phyloP scores from a whole-genome alignment of 2,888 invertebrate genomes.

The Synergus gifuensis region DNA sequence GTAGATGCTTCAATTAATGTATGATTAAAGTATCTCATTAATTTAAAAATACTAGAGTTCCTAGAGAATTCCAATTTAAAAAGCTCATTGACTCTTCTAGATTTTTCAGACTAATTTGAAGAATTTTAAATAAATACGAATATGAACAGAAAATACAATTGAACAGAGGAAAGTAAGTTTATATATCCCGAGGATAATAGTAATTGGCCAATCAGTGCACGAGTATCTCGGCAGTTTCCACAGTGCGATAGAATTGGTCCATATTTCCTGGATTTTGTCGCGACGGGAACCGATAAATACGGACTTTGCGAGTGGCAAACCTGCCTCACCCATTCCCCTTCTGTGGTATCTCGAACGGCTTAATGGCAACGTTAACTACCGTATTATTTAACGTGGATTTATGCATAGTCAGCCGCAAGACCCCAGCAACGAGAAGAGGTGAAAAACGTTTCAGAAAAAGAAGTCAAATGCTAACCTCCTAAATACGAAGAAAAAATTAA shows the following conservation, averaged over 20 bases:
- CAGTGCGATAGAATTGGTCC: slow-evolving; percentile 53
- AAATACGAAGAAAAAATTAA: not conserved
- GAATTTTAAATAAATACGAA: too few relatives aligned
- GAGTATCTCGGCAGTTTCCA: slow-evolving; percentile 13
- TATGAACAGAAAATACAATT: too few relatives aligned
- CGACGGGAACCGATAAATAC: slow-evolving; percentile 66
- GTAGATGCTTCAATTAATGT: too few relatives aligned
- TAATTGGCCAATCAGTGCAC: slow-evolving; percentile 27
- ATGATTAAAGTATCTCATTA: too few relatives aligned
- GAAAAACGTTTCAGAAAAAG: slow-evolving; percentile 41
- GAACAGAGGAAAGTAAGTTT: not conserved
- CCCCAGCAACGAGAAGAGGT: slow-evolving; percentile 12
- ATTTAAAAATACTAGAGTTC: too few relatives aligned
- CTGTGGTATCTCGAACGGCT: slow-evolving; percentile 69
- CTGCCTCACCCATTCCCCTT: slow-evolving; percentile 56
- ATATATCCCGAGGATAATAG: not conserved
- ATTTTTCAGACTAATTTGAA: too few relatives aligned
- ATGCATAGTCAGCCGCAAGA: slow-evolving; percentile 63
- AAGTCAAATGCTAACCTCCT: not conserved
- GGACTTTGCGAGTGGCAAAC: slow-evolving; percentile 61
- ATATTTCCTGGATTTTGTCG: slow-evolving; percentile 59
- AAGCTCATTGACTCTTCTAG: too few relatives aligned
- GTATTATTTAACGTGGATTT: slow-evolving; percentile 71
- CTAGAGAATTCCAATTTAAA: too few relatives aligned
- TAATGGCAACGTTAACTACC: slow-evolving; percentile 70